Evolutionary conservation across 2,888 invertebrate species (phyloP).

Genomic region (Meiosimyza decipiens): DNA sequence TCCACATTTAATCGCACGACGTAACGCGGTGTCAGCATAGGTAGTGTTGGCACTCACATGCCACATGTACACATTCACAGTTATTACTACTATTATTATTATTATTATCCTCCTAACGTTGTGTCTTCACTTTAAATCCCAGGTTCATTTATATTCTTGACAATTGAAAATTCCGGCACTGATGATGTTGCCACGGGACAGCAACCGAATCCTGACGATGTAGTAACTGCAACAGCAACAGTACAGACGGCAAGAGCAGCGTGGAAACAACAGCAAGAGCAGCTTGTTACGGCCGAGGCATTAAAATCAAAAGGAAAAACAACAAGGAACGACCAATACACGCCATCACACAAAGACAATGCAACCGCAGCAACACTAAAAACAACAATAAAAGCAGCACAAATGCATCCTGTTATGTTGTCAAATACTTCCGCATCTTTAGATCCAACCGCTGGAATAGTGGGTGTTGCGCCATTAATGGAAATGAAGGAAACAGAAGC

Average conservation of each 20-base stretch:
- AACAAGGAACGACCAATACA: conserved; percentile 1
- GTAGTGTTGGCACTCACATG: too few species aligned
- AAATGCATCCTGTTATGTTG: background rate
- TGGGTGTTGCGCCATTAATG: background rate
- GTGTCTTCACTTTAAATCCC: conserved; percentile 45
- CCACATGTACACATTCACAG: too few species aligned
- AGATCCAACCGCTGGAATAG: background rate
- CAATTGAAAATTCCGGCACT: conserved; percentile 71
- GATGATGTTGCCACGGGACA: conserved; percentile 9
- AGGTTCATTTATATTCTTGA: conserved; percentile 82
- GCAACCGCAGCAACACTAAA: conserved; percentile 20
- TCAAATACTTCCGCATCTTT: background rate
- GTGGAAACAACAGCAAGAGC: conserved; percentile 48
- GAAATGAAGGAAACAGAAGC: conserved; percentile 33
- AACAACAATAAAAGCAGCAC: conserved; percentile 22
- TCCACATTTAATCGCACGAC: too few species aligned
- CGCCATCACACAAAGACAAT: conserved; percentile 15
- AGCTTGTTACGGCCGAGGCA: conserved; percentile 4
- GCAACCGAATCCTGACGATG: background rate
- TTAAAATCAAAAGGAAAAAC: conserved; percentile 24
- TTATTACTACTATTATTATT: too few species aligned
- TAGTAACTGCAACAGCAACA: conserved; percentile 33
- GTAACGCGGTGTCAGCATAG: too few species aligned
- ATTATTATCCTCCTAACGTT: too few species aligned
- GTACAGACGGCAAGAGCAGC: conserved; percentile 10